Base-by-base conservation (phyloP, 2,113 vertebrate species). In the Apus apus region DNA sequence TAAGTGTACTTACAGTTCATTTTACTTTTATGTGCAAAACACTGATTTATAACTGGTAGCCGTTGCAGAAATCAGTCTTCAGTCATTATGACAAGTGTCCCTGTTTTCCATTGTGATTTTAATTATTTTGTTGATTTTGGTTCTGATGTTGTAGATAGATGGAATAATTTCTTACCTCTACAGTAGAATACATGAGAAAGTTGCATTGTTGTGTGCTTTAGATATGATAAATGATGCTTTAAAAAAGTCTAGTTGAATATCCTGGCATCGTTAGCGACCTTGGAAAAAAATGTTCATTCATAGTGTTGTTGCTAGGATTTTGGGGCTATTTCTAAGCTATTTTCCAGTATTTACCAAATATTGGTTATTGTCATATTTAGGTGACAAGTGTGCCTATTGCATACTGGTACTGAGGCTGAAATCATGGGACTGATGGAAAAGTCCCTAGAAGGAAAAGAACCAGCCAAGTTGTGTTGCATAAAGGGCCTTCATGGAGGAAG, bases 361-460 rank as follows among this genome's bases (percentile, higher is more conserved):
- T 13, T 34, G 29, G 9, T 65, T 78, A 46, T 0, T 46, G 30
- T 46, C 18, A 1, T n/a, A 6, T 46, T 74, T 51, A 13, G n/a
- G 0, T 2, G 51, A 34, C 11, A 48, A 38, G 5, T 16, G 26
- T 43, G 8, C 16, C 13, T 1, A 3, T 7, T 85, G 43, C 40
- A 18, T 74, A 10, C 19, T 48, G 38, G 16, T 71, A 45, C 36
- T 36, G 64, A 74, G n/a, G 23, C 38, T 71, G 40, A 58, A 66
- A 60, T 70, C 0, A 0, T 8, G 11, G 58, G 13, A 11, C 12
- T 16, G 4, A 26, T 67, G 34, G 27, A n/a, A 9, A 74, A 29
- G 19, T 58, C 15, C 20, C 11, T 40, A 5, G n/a, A 48, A 85
- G 30, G 26, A 40, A 60, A 86, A 78, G 45, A 53, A 38, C 4